A percentile compares a stretch with the other conserved stretches of the same genome.
Evolutionary conservation across 2,888 invertebrate species (phyloP).

Genomic region (Lasius platythorax): DNA sequence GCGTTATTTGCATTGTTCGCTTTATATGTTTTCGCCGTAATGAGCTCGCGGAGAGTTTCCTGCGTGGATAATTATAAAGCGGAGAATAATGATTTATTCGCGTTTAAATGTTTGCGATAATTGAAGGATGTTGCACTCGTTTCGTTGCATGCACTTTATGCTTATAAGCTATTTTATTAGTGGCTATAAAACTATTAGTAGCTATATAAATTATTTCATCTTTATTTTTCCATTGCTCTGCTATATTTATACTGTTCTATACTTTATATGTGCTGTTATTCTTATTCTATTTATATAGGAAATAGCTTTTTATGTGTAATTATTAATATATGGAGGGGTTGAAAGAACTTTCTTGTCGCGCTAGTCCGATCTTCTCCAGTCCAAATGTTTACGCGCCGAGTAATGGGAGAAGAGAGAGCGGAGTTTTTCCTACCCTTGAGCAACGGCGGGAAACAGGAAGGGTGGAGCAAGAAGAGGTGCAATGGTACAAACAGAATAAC

Average conservation of each 20-base stretch:
- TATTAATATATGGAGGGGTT: neutral
- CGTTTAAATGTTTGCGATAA: neutral
- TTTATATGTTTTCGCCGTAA: slow-evolving; percentile 39
- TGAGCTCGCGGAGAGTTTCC: slow-evolving; percentile 10
- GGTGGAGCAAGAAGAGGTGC: slow-evolving; percentile 33
- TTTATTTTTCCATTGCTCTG: neutral
- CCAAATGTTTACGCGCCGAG: slow-evolving; percentile 37
- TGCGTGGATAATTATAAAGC: slow-evolving; percentile 32
- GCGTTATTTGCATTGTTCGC: slow-evolving; percentile 51
- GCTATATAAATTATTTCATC: neutral
- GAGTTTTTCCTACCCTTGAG: slow-evolving; percentile 15
- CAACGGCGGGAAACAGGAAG: slow-evolving; percentile 2
- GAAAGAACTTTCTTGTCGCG: neutral
- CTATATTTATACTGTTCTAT: neutral
- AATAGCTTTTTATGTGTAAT: slow-evolving; percentile 5
- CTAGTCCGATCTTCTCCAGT: neutral
- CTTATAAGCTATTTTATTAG: neutral
- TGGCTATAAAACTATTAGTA: too few species aligned
- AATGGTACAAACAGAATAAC: slow-evolving; percentile 36
- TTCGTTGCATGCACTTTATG: neutral
- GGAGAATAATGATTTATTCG: slow-evolving; percentile 16
- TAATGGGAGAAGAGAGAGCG: slow-evolving; percentile 5
- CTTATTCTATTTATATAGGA: slow-evolving; percentile 2
- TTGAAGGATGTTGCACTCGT: neutral
- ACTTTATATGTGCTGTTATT: neutral